phyloP scores from a whole-genome alignment of 2,113 vertebrate species.

The Oophaga pumilio region DNA sequence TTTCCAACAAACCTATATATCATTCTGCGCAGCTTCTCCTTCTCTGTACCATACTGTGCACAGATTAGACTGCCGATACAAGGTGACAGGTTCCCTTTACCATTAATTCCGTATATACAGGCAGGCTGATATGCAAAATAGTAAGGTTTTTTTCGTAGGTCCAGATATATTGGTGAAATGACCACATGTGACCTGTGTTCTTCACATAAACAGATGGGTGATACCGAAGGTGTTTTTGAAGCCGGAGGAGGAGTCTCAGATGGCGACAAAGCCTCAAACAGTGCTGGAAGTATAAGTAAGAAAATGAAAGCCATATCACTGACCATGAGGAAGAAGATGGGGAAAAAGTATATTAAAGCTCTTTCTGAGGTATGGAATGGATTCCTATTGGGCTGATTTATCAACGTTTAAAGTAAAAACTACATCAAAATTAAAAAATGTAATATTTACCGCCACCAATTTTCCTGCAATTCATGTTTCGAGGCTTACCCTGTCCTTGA shows the following conservation, averaged over 20 bases:
- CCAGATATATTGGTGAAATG: not conserved
- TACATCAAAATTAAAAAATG: no score
- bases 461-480: no score
- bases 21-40: no score
- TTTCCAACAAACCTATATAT: no score
- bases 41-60: no score
- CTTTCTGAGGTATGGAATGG: conserved; percentile 70
- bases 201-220: conserved; percentile 46
- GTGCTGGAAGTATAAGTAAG: conserved; percentile 70
- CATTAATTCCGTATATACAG: not conserved
- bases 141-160: not conserved
- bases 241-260: conserved; percentile 64
- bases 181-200: not conserved
- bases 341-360: conserved; percentile 76
- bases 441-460: no score
- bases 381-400: no score
- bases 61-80: no score
- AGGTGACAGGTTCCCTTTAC: no score
- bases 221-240: conserved; percentile 69
- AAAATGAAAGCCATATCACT: conserved; percentile 81
- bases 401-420: no score
- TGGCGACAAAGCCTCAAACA: conserved; percentile 63
- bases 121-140: not conserved
- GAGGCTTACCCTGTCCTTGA: no score
- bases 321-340: conserved; percentile 87